Evolutionary conservation across 2,888 invertebrate genomes (phyloP), one percentile per base, ranked within the genome.

Genomic region (Aspidiotus rigidus): DNA sequence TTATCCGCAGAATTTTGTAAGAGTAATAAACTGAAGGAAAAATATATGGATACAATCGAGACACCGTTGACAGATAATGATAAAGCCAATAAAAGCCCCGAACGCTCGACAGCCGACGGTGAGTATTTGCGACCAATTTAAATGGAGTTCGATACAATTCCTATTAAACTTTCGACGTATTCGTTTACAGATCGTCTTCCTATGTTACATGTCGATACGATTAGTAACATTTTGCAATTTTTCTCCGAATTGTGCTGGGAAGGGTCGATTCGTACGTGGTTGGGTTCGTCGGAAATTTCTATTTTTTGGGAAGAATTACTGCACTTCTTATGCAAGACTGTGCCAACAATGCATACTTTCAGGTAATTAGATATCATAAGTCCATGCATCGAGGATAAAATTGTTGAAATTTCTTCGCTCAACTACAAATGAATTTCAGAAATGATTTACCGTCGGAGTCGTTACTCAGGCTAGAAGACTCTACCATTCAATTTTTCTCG

Each of bases 251-350:
- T 92, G 71, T 88, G 90, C 76, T 84, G 86, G 28, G 92, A 91
- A 75, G 86, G 87, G 17, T 82, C 85, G 72, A 86, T 93, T 81
- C 86, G 91, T 73, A 90, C 91, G 78, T 94, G 93, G 93, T 82
- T 94, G 61, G 93, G 93, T 13, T 85, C 85, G 0, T 79, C 82
- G 62, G 86, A 89, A 73, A 93, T 92, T 8, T 85, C 87, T 3
- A 81, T 84, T n/a, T 94, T 93, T 80, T 94, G 93, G 93, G 83
- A 86, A 61, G 89, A 90, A 6, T 80, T 94, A 72, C 15, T 67
- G 60, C 49, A 67, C 28, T 67, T 60, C 39, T 60, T 67, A 17
- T 67, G 67, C 53, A 60, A 67, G 59, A 59, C 60, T 59, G 59
- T 67, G 28, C 67, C 67, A 28, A 56, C 67, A 39, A 59, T 49